phyloP scores from a whole-genome alignment of 1,140 invertebrate species.

The Drosophila takahashii region DNA sequence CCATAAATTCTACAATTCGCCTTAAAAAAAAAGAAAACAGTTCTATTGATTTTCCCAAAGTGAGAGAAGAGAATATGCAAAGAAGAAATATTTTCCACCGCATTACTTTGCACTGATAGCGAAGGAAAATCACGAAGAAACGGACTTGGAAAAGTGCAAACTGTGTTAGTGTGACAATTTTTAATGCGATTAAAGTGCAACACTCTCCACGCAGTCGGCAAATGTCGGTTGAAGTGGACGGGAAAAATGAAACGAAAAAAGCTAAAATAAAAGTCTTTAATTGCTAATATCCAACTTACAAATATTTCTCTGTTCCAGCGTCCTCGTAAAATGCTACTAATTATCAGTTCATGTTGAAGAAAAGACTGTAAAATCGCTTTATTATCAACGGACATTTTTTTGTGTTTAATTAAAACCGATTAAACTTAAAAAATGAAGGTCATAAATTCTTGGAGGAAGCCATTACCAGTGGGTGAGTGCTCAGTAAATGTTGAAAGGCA shows the following conservation, averaged over 20 bases:
- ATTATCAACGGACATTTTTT: conserved; percentile 20
- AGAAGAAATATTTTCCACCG: conserved; percentile 58
- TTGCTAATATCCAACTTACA: conserved; percentile 16
- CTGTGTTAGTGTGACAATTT: conserved; percentile 72
- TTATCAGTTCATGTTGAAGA: conserved; percentile 29
- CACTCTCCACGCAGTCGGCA: conserved; percentile 55
- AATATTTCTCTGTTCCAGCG: conserved; percentile 14
- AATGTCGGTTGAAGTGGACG: conserved; percentile 26
- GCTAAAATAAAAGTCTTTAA: conserved; percentile 25
- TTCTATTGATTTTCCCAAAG: conserved; percentile 67
- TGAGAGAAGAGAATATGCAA: conserved; percentile 49
- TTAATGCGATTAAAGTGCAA: conserved; percentile 82
- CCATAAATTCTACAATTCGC: conserved; percentile 37
- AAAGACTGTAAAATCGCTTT: conserved; percentile 9
- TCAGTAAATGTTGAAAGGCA: conserved; percentile 11
- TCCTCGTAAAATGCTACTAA: conserved; percentile 34
- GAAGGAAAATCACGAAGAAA: conserved; percentile 36
- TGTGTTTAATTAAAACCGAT: conserved; percentile 28
- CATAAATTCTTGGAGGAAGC: conserved; percentile 27
- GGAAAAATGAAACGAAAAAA: conserved; percentile 19
- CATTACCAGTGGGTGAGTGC: conserved; percentile 54
- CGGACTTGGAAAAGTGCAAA: conserved; percentile 41
- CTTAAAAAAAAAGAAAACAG: conserved; percentile 19
- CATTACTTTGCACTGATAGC: conserved; percentile 59
- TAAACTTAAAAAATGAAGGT: conserved; percentile 3